phyloP scores from a whole-genome alignment of 2,888 invertebrate genomes.

The Folsomia manolachei region DNA sequence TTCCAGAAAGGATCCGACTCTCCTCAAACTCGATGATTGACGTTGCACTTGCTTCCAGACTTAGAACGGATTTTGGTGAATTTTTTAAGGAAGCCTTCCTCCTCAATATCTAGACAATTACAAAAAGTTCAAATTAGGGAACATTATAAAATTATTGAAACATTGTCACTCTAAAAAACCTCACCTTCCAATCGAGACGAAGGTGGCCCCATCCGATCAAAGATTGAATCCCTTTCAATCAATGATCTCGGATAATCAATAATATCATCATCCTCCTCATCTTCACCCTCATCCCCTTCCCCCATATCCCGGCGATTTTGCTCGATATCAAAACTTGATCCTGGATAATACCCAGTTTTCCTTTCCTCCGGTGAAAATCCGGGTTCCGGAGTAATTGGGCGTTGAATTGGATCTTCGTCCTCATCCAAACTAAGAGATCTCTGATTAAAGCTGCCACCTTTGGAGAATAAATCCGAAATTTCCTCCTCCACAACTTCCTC shows the following conservation, averaged over 20 bases:
- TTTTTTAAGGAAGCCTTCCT: slow-evolving; percentile 80
- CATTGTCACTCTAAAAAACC: neutral
- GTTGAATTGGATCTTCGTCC: slow-evolving; percentile 58
- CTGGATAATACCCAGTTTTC: slow-evolving; percentile 42
- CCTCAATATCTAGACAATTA: slow-evolving; percentile 61
- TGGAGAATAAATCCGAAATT: slow-evolving; percentile 43
- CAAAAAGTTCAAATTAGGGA: slow-evolving; percentile 63
- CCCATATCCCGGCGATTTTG: slow-evolving; percentile 50
- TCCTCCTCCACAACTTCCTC: slow-evolving; percentile 54
- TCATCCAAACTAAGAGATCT: slow-evolving; percentile 42
- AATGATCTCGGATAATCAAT: slow-evolving; percentile 26
- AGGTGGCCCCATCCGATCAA: slow-evolving; percentile 2
- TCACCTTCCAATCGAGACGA: slow-evolving; percentile 6
- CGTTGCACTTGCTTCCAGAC: slow-evolving; percentile 61
- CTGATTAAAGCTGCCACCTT: neutral
- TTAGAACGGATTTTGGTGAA: slow-evolving; percentile 87
- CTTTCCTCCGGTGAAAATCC: slow-evolving; percentile 48
- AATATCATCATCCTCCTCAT: slow-evolving; percentile 57
- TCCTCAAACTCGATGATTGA: slow-evolving; percentile 12
- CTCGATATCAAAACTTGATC: slow-evolving; percentile 48
- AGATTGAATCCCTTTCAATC: neutral
- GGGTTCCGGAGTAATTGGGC: slow-evolving; percentile 60
- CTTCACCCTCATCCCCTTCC: slow-evolving; percentile 57
- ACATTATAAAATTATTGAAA: slow-evolving; percentile 25
- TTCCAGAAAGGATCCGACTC: slow-evolving; percentile 60